Percentiles rank a stretch among this genome's conserved stretches.
These are phyloP conservation scores for Forbesichthys agassizii DNA, from an alignment of 2,113 vertebrate genomes.

Conservation along the genomic window DNA sequence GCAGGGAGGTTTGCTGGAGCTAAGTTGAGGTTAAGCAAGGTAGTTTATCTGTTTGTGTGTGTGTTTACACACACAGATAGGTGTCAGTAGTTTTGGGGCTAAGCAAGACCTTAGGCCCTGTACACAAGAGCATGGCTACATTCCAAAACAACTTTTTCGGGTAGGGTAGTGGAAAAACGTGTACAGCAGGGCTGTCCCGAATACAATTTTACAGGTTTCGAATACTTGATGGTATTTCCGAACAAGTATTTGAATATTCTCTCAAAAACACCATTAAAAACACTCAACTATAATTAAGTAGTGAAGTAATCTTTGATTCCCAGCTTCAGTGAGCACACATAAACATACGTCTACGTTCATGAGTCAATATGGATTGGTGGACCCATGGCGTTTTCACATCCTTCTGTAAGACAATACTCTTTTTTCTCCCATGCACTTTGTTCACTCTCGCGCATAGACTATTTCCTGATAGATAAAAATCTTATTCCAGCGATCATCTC, in stretches of 20 bases:
- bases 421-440: not conserved
- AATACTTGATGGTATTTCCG: too few relatives aligned
- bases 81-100: constrained; percentile 63
- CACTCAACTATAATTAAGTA: too few relatives aligned
- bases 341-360: too few relatives aligned
- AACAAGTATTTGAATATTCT: too few relatives aligned
- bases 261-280: too few relatives aligned
- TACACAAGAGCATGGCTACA: too few relatives aligned
- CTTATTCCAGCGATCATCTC: not conserved
- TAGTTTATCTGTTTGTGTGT: constrained; percentile 57
- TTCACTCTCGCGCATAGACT: not conserved
- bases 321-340: too few relatives aligned
- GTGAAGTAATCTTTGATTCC: too few relatives aligned
- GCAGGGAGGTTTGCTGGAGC: constrained; percentile 7
- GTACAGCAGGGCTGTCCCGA: too few relatives aligned
- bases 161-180: too few relatives aligned
- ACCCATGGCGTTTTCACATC: not conserved
- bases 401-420: not conserved
- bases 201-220: too few relatives aligned
- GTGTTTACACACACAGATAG: constrained; percentile 73
- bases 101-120: constrained; percentile 44
- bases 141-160: too few relatives aligned
- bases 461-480: not conserved
- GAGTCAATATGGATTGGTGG: not conserved
- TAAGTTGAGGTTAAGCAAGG: constrained; percentile 70